Conservation (phyloP, 2,113 vertebrate species). For the Astatotilapia flaviijosephi region DNA sequence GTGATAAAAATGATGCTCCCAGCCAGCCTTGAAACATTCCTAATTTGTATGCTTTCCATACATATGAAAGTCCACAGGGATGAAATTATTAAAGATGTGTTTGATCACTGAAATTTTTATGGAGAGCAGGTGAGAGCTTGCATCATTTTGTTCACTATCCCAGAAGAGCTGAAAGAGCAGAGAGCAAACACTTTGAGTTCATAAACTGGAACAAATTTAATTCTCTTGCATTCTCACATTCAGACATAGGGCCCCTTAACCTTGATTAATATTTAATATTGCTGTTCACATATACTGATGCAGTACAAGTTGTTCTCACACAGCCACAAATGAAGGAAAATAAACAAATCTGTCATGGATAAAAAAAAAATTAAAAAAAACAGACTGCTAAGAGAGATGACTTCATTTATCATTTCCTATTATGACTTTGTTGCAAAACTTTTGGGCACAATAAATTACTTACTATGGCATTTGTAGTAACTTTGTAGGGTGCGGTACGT, state of each 20-base stretch:
- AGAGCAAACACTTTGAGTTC: slow-evolving; percentile 20
- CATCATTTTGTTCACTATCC: slow-evolving; percentile 2
- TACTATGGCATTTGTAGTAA: background rate
- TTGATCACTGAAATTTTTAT: slow-evolving; percentile 26
- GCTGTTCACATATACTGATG: slow-evolving; percentile 23
- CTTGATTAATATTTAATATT: slow-evolving; percentile 62
- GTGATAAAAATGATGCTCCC: background rate
- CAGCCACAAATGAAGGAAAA: background rate
- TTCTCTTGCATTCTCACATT: slow-evolving; percentile 15
- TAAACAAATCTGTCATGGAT: background rate
- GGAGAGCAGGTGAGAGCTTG: background rate
- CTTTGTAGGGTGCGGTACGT: background rate
- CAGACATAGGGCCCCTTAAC: slow-evolving; percentile 12
- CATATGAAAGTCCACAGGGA: background rate
- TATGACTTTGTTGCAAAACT: background rate
- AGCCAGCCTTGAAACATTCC: background rate
- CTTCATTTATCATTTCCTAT: background rate
- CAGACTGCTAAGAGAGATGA: background rate
- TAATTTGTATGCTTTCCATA: background rate
- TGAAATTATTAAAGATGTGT: slow-evolving; percentile 10
- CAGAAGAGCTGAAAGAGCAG: background rate
- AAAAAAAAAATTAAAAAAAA: fast-evolving
- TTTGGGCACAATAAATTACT: background rate
- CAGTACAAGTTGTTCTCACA: background rate
- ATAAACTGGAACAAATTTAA: slow-evolving; percentile 39